phyloP scores from a whole-genome alignment of 1,140 invertebrate genomes.

The Medauroidea extradentata region DNA sequence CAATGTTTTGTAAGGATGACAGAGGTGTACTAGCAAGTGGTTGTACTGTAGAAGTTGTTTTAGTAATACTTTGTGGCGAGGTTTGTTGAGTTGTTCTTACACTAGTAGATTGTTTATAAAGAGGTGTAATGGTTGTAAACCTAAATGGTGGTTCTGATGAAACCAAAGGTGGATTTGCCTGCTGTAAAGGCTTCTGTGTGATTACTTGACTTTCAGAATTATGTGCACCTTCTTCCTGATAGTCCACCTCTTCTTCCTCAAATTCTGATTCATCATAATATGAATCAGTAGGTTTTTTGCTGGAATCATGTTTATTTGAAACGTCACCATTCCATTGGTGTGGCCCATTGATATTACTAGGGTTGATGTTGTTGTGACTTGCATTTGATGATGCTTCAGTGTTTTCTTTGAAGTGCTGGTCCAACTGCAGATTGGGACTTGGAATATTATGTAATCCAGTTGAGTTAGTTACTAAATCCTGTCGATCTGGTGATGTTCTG shows the following conservation, averaged over 20 bases:
- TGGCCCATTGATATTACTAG: no score
- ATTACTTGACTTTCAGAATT: not conserved
- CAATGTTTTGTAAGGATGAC: conserved; percentile 3
- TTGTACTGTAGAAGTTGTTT: conserved; percentile 4
- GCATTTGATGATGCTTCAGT: no score
- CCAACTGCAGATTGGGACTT: no score
- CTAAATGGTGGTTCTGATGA: not conserved
- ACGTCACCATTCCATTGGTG: no score
- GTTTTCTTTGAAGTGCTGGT: no score
- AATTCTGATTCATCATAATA: not conserved
- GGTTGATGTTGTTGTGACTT: no score
- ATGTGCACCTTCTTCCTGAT: not conserved
- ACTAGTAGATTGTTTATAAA: conserved; percentile 4
- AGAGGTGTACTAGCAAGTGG: not conserved
- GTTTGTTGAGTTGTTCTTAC: conserved; percentile 4
- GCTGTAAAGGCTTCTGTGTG: not conserved
- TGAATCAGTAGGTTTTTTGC: no score
- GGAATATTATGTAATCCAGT: no score
- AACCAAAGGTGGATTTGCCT: not conserved
- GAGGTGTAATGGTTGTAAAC: conserved; percentile 3
- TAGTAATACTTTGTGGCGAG: not conserved
- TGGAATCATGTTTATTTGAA: no score
- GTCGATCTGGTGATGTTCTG: no score
- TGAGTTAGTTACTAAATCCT: no score
- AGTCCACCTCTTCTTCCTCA: conserved; percentile 1